Evolutionary conservation across 2,797 vertebrate species (phyloP).

Genomic region (Phyllotis vaccarum): DNA sequence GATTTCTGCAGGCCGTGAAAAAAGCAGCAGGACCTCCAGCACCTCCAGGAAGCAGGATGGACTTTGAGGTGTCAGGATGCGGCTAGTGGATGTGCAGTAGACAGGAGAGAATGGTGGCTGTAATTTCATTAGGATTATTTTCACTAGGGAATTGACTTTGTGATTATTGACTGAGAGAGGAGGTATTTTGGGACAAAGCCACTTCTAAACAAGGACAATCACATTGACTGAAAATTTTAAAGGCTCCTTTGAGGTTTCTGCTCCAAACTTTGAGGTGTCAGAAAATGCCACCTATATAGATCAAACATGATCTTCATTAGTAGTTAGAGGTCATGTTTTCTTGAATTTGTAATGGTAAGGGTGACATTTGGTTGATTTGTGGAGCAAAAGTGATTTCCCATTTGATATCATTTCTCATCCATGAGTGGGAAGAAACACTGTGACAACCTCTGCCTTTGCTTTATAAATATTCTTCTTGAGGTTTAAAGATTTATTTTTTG

Average conservation of each 20-base stretch:
- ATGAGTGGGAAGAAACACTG: neutral
- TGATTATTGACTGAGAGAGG: neutral
- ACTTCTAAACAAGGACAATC: neutral
- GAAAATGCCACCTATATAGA: neutral
- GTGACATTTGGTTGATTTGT: neutral
- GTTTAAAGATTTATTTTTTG: neutral
- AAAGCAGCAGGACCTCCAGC: neutral
- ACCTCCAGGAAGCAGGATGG: neutral
- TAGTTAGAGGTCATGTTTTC: neutral
- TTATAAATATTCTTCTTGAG: neutral
- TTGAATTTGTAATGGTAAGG: neutral
- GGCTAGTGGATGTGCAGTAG: neutral
- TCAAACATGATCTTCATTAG: neutral
- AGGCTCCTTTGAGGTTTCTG: constrained; percentile 21
- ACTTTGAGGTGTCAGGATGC: neutral
- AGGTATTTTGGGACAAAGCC: neutral
- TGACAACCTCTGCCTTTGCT: neutral
- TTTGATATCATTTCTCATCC: neutral
- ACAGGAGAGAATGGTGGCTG: neutral
- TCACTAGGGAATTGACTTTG: neutral
- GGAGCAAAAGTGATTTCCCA: neutral
- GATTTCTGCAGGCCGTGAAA: neutral
- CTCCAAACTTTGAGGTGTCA: neutral
- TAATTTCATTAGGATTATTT: neutral
- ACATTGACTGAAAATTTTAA: neutral